These are phyloP conservation scores for Psammodynastes pulverulentus DNA, from an alignment of 2,113 vertebrate genomes.

Conservation along the genomic window DNA sequence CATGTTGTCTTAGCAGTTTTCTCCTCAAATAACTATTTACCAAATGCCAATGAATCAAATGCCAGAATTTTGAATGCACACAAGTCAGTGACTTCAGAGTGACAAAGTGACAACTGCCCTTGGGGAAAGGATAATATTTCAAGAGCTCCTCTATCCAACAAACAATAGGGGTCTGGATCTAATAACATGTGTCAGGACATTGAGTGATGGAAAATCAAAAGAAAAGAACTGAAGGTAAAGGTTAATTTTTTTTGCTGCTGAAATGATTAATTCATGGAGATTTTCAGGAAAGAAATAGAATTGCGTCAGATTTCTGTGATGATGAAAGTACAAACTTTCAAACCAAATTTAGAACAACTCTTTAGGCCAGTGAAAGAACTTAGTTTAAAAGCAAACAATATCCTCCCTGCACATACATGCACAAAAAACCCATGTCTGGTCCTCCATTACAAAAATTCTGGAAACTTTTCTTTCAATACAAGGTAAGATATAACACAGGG, in stretches of 20 bases:
- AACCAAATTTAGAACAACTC: background rate
- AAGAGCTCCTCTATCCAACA: background rate
- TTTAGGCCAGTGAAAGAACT: background rate
- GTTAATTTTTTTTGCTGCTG: slow-evolving; percentile 7
- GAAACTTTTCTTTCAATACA: background rate
- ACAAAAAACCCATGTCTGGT: too few relatives aligned
- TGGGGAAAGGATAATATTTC: slow-evolving; percentile 19
- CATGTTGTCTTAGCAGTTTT: background rate
- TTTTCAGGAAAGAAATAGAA: background rate
- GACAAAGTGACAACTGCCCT: slow-evolving; percentile 1
- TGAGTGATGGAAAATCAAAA: background rate
- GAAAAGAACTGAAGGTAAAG: slow-evolving; percentile 9
- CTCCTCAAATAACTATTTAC: background rate
- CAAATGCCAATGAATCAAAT: slow-evolving; percentile 9
- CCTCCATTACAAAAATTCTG: background rate
- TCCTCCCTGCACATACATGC: background rate
- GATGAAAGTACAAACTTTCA: background rate
- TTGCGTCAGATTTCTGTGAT: background rate
- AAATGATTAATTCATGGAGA: background rate
- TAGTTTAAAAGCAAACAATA: background rate
- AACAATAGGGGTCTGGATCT: background rate
- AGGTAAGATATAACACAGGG: background rate
- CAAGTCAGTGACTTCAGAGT: slow-evolving; percentile 2
- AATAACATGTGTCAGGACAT: background rate
- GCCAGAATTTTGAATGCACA: slow-evolving; percentile 12